A percentile compares a stretch with the other conserved stretches of the same genome.
Conservation (phyloP, 2,113 vertebrate species). For the Crypturellus undulatus region DNA sequence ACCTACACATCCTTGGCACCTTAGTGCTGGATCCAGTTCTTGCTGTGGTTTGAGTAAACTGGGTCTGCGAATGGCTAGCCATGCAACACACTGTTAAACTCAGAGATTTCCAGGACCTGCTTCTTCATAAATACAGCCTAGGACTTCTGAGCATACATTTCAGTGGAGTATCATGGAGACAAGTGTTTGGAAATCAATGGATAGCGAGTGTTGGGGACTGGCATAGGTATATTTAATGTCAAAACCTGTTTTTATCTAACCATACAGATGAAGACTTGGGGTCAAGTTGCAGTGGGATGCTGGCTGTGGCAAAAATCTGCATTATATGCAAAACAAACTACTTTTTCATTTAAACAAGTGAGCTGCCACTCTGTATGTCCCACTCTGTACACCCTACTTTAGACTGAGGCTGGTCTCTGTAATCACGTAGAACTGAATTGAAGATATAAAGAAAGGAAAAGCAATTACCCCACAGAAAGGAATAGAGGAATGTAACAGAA, state of each 20-base stretch:
- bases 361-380: neutral
- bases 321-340: neutral
- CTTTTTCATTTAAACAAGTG: neutral
- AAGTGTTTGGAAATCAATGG: neutral
- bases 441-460: neutral
- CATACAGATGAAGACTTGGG: neutral
- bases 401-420: neutral
- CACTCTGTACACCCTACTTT: neutral
- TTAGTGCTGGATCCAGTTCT: neutral
- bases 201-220: neutral
- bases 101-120: neutral
- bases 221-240: neutral
- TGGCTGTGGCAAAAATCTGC: neutral
- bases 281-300: neutral
- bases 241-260: neutral
- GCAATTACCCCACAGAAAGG: neutral
- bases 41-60: neutral
- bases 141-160: neutral
- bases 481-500: neutral
- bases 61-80: neutral
- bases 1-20: neutral
- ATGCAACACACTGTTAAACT: fast-evolving
- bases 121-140: neutral
- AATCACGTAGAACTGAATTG: neutral
- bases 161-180: neutral